Evolutionary conservation across 1,140 invertebrate species (phyloP), one percentile per base, ranked within the genome.

Genomic region (Chrysomallon squamiferum): DNA sequence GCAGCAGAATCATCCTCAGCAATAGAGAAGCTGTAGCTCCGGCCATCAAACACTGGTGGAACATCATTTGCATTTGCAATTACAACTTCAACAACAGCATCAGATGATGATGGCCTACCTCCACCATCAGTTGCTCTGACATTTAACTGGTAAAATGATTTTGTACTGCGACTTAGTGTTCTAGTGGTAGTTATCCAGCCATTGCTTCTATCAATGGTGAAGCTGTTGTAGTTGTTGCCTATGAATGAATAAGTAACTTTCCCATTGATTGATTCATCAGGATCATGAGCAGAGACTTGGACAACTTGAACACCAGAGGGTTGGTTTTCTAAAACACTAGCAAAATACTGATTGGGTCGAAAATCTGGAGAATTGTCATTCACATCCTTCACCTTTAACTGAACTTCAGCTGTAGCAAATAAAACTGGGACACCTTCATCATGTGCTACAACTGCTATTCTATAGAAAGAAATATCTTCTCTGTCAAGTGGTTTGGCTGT

Each of bases 291-390:
- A 43, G 88, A 86, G 0, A 94, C 89, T 74, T 90, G 88, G 1
- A 92, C 88, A 20, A 85, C 75, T 7, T 59, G 57, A 7, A 71
- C 63, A n/a, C 72, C 95, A 11, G 90, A 85, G 4, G 90, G 88
- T 62, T 92, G 87, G 86, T 97, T 97, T 84, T 98, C 96, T 69
- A 92, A 90, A 11, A 82, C 65, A 50, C 74, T 79, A 0, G 73
- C 72, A 68, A 66, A 76, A 52, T 79, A 78, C 64, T 73, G 29
- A 62, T 66, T 66, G 65, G 76, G 81, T 73, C 93, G 92, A 84
- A 98, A 98, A 11, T 92, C 88, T 0, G 96, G 96, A 65, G 91
- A 91, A 82, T 98, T 97, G 82, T 98, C 96, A 81, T 99, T 98
- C 71, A 95, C 92, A 83, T 98, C 96, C 67, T 91, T 88, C 1